Evolutionary conservation across 2,797 vertebrate species (phyloP), one percentile per base, ranked within the genome.

Genomic region (Anas bernieri): DNA sequence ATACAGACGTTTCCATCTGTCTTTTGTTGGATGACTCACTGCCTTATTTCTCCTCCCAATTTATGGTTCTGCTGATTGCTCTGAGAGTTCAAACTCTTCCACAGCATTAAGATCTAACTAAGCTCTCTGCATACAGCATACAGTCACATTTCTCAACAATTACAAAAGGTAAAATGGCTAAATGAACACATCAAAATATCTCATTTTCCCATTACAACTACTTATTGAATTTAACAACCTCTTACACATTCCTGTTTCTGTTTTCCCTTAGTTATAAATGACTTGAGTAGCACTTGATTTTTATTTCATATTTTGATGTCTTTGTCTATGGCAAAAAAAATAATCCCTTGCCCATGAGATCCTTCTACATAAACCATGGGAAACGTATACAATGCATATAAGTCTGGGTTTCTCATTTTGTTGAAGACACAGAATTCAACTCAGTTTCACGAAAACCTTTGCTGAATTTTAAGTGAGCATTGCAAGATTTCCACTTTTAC

Each of bases 381-480:
- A 87, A 91, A 83, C 14, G 7, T 66, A 87, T 83, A 58, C 26
- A 59, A 11, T 26, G 50, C 31, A 35, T 37, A 39, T 17, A 75
- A 48, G 79, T 62, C 16, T 37, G 23, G 21, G n/a, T 52, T 95
- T 88, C 70, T 75, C 30, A 80, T 79, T 94, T 91, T 85, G n/a
- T 25, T 85, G 48, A 64, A 85, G 58, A 8, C 11, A 76, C 0
- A 0, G 30, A 72, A 56, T 11, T 80, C 68, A 72, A 15, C 31
- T 48, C 46, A 62, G 8, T 43, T 59, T 92, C 84, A 76, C 15
- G 22, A 54, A 87, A 89, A 66, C 17, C 54, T 67, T 64, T 85
- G 55, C 43, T 63, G 52, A 93, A 75, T 55, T 21, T 58, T 66
- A 63, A 69, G 64, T 30, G n/a, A 95, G 37, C 11, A 82, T 91